Evolutionary conservation across 2,113 vertebrate species (phyloP).

Genomic region (Hippocampus zosterae): DNA sequence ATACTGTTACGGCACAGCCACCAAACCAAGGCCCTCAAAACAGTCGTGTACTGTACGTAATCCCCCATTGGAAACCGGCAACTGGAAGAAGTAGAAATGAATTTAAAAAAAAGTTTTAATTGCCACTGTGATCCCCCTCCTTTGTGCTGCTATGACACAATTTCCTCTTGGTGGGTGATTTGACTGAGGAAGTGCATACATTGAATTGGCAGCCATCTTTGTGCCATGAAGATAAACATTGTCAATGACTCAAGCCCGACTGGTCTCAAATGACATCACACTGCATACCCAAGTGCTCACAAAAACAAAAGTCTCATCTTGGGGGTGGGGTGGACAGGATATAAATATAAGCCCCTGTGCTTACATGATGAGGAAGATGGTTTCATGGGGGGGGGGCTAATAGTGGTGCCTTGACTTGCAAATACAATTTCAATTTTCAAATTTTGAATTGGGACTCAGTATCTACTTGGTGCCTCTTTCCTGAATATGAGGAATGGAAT

Average conservation of each 20-base stretch:
- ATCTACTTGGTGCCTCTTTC: background rate
- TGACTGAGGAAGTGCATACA: background rate
- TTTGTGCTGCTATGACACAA: background rate
- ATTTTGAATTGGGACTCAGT: too few relatives aligned
- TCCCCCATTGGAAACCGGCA: slow-evolving; percentile 45
- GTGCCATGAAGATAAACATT: slow-evolving; percentile 28
- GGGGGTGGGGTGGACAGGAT: slow-evolving; percentile 10
- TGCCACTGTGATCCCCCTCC: background rate
- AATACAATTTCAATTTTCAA: too few relatives aligned
- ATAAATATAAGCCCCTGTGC: slow-evolving; percentile 19
- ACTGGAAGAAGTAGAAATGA: slow-evolving; percentile 32
- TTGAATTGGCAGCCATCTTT: slow-evolving; percentile 3
- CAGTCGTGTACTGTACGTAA: slow-evolving; percentile 29
- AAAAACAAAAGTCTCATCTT: slow-evolving; percentile 27
- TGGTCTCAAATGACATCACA: slow-evolving; percentile 26
- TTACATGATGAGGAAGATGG: slow-evolving; percentile 25
- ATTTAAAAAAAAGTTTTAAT: background rate
- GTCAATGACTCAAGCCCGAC: slow-evolving; percentile 8
- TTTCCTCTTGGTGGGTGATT: background rate
- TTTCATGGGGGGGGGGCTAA: background rate
- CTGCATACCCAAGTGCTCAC: slow-evolving; percentile 43
- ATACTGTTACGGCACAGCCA: slow-evolving; percentile 65
- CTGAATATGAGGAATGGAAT: background rate
- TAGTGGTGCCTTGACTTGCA: background rate
- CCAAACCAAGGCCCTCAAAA: slow-evolving; percentile 48